These are phyloP conservation scores for Kuschelorhynchus macadamiae DNA, from an alignment of 2,888 invertebrate species.

Conservation along the genomic window DNA sequence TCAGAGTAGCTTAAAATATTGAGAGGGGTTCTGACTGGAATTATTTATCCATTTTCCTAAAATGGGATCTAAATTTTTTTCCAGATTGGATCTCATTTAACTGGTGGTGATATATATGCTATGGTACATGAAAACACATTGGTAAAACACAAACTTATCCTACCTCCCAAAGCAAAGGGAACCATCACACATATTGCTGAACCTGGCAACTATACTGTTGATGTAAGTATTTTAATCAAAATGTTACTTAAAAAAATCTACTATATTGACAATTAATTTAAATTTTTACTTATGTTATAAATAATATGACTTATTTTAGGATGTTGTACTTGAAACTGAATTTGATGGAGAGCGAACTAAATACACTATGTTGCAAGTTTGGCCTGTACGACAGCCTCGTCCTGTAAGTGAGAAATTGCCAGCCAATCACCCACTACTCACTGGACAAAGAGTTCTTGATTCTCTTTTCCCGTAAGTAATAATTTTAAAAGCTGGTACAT, in stretches of 20 bases:
- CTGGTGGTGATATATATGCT: constrained; percentile 98
- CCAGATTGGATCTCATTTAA: constrained; percentile 96
- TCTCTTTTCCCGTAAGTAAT: constrained; percentile 93
- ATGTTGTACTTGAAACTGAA: constrained; percentile 97
- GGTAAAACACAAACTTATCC: constrained; percentile 96
- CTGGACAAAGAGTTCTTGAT: constrained; percentile 98
- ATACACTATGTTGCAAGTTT: constrained; percentile 98
- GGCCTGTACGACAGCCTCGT: constrained; percentile 98
- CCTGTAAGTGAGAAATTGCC: constrained; percentile 98
- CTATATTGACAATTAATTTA: neutral
- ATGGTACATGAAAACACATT: constrained; percentile 97
- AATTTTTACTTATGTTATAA: neutral
- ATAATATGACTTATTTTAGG: constrained; percentile 71
- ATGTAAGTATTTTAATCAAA: constrained; percentile 74
- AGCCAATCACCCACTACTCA: constrained; percentile 97
- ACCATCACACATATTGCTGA: constrained; percentile 97
- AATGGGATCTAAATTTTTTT: too few species aligned
- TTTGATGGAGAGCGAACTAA: constrained; percentile 96
- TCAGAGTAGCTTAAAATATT: too few species aligned
- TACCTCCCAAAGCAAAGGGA: constrained; percentile 95
- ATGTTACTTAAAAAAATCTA: neutral
- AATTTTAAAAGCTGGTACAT: too few species aligned
- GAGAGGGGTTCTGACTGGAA: too few species aligned
- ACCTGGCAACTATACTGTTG: constrained; percentile 93
- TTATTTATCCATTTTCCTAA: too few species aligned